phyloP scores from a whole-genome alignment of 2,888 invertebrate species.

The Alviniconcha strummeri region DNA sequence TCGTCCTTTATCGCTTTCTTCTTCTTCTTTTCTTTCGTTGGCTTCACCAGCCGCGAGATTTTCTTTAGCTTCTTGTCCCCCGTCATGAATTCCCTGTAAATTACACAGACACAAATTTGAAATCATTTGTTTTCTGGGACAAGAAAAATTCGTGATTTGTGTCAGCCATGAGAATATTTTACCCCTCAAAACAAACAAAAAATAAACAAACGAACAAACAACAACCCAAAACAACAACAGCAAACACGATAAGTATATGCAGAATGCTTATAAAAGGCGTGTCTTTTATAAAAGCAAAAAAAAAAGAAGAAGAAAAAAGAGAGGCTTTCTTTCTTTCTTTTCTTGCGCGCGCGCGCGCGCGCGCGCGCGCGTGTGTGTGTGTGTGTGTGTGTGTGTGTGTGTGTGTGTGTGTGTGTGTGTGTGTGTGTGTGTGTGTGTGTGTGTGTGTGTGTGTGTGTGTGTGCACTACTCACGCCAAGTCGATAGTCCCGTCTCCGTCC shows the following conservation, averaged over 20 bases:
- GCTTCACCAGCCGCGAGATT: slow-evolving; percentile 52
- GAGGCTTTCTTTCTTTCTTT: too few relatives aligned
- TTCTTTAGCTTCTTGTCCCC: slow-evolving; percentile 64
- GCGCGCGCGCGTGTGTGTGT: background rate
- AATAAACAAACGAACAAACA: too few relatives aligned
- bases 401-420: slow-evolving; percentile 9
- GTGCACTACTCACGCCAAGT: slow-evolving; percentile 43
- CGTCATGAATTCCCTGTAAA: slow-evolving; percentile 58
- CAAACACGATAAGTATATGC: too few relatives aligned
- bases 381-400: slow-evolving; percentile 3
- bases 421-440: background rate
- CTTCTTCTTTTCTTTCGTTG: slow-evolving; percentile 33
- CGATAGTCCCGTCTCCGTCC: slow-evolving; percentile 58
- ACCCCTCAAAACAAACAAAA: too few relatives aligned
- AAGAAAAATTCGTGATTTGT: too few relatives aligned
- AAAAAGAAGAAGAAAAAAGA: too few relatives aligned
- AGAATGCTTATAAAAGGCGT: too few relatives aligned
- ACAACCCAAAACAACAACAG: too few relatives aligned
- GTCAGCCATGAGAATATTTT: too few relatives aligned
- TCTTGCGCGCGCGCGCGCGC: too few relatives aligned
- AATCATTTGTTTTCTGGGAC: background rate
- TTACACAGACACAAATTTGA: background rate
- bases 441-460: background rate
- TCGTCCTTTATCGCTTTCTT: slow-evolving; percentile 35
- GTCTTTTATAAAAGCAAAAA: too few relatives aligned